These are phyloP conservation scores for Holothuria leucospilota DNA, from an alignment of 53 echinoderm and acorn worm genomes.

Conservation along the genomic window DNA sequence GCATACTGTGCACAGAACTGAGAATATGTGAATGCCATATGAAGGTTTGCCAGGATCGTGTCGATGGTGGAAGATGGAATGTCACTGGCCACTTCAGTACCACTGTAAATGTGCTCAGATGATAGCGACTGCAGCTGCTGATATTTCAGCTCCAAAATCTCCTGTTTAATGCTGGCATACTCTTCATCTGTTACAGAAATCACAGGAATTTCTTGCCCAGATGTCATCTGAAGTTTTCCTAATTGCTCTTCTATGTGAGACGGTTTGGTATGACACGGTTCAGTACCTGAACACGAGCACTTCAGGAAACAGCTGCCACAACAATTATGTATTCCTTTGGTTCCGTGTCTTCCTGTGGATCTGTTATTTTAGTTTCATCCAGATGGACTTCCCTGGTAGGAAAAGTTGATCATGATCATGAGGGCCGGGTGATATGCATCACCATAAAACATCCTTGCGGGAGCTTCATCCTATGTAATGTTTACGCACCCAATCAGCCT, in stretches of 20 bases:
- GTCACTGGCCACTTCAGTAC: conserved; percentile 14
- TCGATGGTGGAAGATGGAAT: conserved; percentile 17
- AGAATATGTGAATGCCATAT: not conserved
- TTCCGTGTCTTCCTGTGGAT: no score
- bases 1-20: conserved; percentile 20
- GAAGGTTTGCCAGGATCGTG: conserved; percentile 3
- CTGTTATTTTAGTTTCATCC: no score
- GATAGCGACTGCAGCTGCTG: not conserved
- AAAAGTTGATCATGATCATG: no score
- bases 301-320: no score
- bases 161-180: not conserved
- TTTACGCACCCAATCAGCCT: no score
- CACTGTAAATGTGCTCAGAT: not conserved
- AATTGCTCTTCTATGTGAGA: not conserved
- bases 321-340: no score
- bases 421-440: no score
- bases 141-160: not conserved
- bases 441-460: no score
- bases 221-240: not conserved
- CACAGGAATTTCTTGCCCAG: not conserved
- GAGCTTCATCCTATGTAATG: no score
- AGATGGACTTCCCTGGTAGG: no score
- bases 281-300: no score
- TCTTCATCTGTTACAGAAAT: conserved; percentile 10
- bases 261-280: no score